Conservation (phyloP, 2,113 vertebrate species). For the Charadrius vociferus region DNA sequence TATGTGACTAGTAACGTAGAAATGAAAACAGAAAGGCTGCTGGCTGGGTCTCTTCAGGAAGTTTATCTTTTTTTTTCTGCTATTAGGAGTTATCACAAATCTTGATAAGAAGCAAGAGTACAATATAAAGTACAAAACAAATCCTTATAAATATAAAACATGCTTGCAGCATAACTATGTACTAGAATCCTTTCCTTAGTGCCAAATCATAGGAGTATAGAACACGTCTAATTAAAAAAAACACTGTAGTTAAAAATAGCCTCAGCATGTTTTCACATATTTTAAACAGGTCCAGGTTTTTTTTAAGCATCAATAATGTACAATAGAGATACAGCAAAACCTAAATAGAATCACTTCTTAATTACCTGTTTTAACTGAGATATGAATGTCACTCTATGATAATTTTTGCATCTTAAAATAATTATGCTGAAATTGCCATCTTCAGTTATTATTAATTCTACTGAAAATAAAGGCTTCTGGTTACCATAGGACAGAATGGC, state of each 20-base stretch:
- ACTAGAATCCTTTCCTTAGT: neutral
- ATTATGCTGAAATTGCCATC: neutral
- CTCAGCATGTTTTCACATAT: neutral
- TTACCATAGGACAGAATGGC: neutral
- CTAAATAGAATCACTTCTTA: neutral
- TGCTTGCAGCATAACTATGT: neutral
- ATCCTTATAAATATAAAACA: neutral
- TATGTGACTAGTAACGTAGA: neutral
- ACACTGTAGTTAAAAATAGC: neutral
- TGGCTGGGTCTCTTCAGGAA: neutral
- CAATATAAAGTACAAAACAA: neutral
- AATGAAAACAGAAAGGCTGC: neutral
- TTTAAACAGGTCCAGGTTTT: neutral
- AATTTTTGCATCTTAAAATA: conserved; percentile 36
- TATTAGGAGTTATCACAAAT: neutral
- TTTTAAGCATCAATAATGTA: neutral
- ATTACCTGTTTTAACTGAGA: neutral
- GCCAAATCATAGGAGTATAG: neutral
- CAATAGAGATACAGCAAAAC: neutral
- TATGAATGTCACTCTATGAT: neutral
- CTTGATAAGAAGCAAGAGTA: neutral
- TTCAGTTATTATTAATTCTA: conserved; percentile 41
- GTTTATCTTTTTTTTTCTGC: neutral
- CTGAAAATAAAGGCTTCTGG: conserved; percentile 45
- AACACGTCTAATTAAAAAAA: neutral